Base-by-base conservation (phyloP, 1,140 invertebrate species). In the Platorchestia sp. region DNA sequence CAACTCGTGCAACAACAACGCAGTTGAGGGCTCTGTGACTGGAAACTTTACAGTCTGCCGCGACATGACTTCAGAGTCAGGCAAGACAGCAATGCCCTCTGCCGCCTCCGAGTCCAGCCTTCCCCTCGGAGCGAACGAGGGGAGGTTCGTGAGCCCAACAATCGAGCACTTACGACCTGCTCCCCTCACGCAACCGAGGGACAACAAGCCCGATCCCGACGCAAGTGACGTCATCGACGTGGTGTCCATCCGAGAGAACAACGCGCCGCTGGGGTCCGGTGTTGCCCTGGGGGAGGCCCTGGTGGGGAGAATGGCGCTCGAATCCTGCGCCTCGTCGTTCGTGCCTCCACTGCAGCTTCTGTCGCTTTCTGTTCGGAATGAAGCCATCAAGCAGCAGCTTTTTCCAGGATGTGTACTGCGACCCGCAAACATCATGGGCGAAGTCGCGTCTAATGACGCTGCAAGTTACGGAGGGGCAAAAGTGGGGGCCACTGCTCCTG, bases 211-310 rank as follows among this genome's bases (percentile, higher is more conserved):
- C 44, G 91, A 93, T 47, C 44, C 7, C 45, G 91, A 93, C 91
- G 43, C 19, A 5, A 93, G 44, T 47, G 91, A 93, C 40, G 44
- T 93, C 91, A 93, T 93, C 45, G 91, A 93, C 40, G 91, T 93
- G 7, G 91, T 93, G 40, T 93, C 91, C 40, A 36, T 93, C 14
- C 91, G 91, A 6, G 91, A 93, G 5, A 45, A 44, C 40, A 93
- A 42, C 5, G 40, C 43, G 41, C 27, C 91, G 43, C 43, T 44
- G 10, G 45, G 44, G 7, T 45, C 91, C 45, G n/a, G 10, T n/a
- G 40, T 36, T 47, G 0, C 45, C 47, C 43, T n/a, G 91, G 91
- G 40, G 44, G 44, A 45, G 36, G 19, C 40, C 1, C 91, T 44
- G 41, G 36, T 40, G 0, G 41, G 36, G 43, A 93, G 44, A 47